A percentile compares a stretch with the other conserved stretches of the same genome.
These are phyloP conservation scores for Perccottus glenii DNA, from an alignment of 2,113 vertebrate genomes.

Conservation along the genomic window DNA sequence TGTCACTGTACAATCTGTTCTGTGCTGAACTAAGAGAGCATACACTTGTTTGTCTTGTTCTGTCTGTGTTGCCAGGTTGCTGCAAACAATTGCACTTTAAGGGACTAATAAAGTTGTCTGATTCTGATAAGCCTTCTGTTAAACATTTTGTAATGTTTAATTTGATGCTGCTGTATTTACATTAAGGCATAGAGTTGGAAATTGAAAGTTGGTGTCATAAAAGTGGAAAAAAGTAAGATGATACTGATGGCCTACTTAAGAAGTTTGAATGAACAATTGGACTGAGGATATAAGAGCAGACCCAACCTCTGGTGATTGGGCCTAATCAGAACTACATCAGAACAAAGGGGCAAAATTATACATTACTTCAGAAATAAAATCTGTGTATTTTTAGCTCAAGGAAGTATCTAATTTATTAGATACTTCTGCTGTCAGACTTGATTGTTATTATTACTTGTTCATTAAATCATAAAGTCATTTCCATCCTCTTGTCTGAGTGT, in stretches of 20 bases:
- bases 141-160: too few relatives aligned
- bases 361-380: constrained; percentile 23
- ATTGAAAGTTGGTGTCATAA: constrained; percentile 27
- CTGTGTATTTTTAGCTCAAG: constrained; percentile 1
- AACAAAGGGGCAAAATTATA: constrained; percentile 28
- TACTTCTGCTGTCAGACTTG: background rate
- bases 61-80: too few relatives aligned
- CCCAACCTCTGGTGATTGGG: background rate
- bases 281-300: background rate
- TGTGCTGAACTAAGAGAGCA: too few relatives aligned
- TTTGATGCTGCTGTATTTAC: too few relatives aligned
- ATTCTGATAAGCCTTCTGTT: too few relatives aligned
- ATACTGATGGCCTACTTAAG: background rate
- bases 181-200: too few relatives aligned
- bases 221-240: background rate
- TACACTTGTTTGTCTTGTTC: too few relatives aligned
- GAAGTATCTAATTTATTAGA: background rate
- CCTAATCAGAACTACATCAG: background rate
- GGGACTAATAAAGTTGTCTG: too few relatives aligned
- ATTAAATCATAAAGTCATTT: background rate
- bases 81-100: too few relatives aligned
- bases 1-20: too few relatives aligned
- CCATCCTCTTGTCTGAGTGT: constrained; percentile 1
- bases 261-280: constrained; percentile 22
- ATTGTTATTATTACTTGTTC: background rate